Evolutionary conservation across 2,888 invertebrate genomes (phyloP).

Genomic region (Cerastoderma edule): DNA sequence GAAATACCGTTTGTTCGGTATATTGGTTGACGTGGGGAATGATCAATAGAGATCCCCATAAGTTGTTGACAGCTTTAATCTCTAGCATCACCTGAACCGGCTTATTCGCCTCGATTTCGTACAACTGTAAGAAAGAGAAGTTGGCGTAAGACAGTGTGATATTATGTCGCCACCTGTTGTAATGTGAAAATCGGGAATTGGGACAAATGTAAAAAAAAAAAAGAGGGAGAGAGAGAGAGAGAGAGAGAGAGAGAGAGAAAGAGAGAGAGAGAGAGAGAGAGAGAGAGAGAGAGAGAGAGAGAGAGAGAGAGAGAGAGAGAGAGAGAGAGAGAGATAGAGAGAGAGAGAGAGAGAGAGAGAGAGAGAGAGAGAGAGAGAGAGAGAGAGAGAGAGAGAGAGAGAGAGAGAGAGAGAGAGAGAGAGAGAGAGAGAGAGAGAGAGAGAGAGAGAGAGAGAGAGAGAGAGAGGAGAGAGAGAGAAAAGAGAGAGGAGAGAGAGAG

Average conservation of each 20-base stretch:
- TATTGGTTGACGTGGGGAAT: slow-evolving; percentile 34
- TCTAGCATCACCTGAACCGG: slow-evolving; percentile 34
- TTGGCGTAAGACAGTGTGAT: not conserved
- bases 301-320: slow-evolving; percentile 27
- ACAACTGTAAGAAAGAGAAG: slow-evolving; percentile 24
- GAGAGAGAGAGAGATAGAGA: slow-evolving; percentile 25
- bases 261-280: too few species aligned
- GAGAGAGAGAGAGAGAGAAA: too few species aligned
- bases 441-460: slow-evolving; percentile 26
- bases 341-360: slow-evolving; percentile 27
- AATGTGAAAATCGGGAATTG: too few species aligned
- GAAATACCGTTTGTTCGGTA: slow-evolving; percentile 5
- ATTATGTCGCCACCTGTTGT: too few species aligned
- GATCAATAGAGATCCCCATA: slow-evolving; percentile 28
- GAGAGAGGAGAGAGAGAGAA: too few species aligned
- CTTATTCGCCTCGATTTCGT: slow-evolving; percentile 29
- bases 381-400: slow-evolving; percentile 19
- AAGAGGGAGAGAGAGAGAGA: too few species aligned
- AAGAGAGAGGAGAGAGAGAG: too few species aligned
- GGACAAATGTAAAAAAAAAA: too few species aligned
- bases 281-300: too few species aligned
- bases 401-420: slow-evolving; percentile 26
- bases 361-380: slow-evolving; percentile 25
- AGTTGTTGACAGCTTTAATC: not conserved
- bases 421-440: slow-evolving; percentile 27